These are phyloP conservation scores for Platygyra sinensis DNA, from an alignment of 64 coral and sea anemone species.

Conservation along the genomic window DNA sequence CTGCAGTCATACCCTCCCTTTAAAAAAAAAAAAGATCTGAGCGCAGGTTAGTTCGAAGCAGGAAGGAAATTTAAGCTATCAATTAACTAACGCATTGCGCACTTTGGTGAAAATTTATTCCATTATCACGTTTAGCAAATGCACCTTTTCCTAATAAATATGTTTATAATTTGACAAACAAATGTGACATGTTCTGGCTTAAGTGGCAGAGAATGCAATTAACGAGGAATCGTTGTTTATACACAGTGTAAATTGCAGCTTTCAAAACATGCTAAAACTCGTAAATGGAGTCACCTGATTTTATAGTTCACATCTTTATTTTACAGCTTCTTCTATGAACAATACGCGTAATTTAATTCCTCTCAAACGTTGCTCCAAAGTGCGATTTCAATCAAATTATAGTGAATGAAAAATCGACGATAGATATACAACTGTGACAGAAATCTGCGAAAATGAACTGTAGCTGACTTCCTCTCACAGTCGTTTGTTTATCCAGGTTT, in stretches of 20 bases:
- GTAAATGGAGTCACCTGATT: background rate
- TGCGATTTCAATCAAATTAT: background rate
- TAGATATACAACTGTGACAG: background rate
- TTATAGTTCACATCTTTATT: background rate
- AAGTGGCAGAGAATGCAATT: background rate
- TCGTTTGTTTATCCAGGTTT: background rate
- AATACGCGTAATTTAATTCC: too few species aligned
- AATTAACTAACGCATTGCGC: too few species aligned
- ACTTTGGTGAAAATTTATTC: background rate
- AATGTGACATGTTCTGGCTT: background rate
- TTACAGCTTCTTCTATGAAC: background rate
- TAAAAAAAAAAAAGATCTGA: too few species aligned
- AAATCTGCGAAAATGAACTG: background rate
- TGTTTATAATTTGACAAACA: background rate
- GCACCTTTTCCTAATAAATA: background rate
- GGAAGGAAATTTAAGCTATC: too few species aligned
- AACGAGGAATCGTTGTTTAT: background rate
- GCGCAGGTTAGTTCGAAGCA: too few species aligned
- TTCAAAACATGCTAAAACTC: constrained; percentile 13
- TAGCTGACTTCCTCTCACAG: background rate
- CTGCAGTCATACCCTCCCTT: too few species aligned
- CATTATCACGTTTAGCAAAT: background rate
- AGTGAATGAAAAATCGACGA: background rate
- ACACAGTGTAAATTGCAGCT: background rate
- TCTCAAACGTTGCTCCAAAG: background rate